Conservation (phyloP, 1,140 invertebrate genomes). For the Pararge aegeria region DNA sequence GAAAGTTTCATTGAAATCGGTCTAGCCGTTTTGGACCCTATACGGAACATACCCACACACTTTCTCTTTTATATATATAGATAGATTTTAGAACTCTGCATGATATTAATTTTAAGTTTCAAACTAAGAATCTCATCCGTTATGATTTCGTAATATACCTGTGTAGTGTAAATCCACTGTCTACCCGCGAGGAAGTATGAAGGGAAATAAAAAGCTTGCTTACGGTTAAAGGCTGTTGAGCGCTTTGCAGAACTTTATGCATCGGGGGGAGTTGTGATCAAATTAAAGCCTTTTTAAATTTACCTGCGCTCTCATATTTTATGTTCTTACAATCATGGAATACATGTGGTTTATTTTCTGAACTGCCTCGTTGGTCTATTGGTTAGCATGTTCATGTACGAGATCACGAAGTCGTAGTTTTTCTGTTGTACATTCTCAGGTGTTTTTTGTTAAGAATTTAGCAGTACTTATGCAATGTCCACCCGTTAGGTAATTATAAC, state of each 20-base stretch:
- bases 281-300: slow-evolving; percentile 24
- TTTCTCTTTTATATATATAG: no score
- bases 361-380: no score
- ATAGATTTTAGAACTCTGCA: background rate
- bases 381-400: no score
- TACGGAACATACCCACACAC: no score
- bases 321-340: slow-evolving; percentile 4
- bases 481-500: no score
- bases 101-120: no score
- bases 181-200: slow-evolving; percentile 24
- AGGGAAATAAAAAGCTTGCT: slow-evolving; percentile 27
- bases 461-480: no score
- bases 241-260: slow-evolving; percentile 20
- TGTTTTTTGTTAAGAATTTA: no score
- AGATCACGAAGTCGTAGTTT: no score
- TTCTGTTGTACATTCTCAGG: no score
- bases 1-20: no score
- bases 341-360: background rate
- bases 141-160: slow-evolving; percentile 1
- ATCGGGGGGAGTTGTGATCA: slow-evolving; percentile 18
- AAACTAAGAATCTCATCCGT: background rate
- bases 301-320: slow-evolving; percentile 17
- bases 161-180: slow-evolving; percentile 27
- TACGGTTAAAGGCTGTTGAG: slow-evolving; percentile 27
- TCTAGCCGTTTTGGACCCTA: no score